Base-by-base conservation (phyloP, 2,888 invertebrate species). In the Coleophora flavipennella region DNA sequence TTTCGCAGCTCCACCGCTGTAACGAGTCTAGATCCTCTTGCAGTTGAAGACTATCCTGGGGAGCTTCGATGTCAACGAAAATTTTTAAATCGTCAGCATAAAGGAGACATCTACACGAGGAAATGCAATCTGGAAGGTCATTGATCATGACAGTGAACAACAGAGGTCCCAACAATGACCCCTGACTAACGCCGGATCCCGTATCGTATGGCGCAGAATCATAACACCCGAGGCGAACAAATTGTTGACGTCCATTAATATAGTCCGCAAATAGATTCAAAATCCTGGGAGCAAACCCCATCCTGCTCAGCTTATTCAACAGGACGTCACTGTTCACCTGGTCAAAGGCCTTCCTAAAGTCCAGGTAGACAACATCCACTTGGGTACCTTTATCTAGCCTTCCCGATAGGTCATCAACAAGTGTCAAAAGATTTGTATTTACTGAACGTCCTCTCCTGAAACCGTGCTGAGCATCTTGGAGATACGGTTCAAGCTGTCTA, bases 401-500 rank as follows among this genome's bases (percentile, higher is more conserved):
- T 9, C 20, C 1, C 1, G 40, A 38, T 1, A 40, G 25, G 12
- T 12, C 11, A 13, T 38, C 20, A 2, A 32, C 33, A 1, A 38
- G 8, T 9, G 38, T 36, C 3, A 43, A n/a, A 4, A 40, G 36
- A 13, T 43, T 43, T 1, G 36, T 37, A 26, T 36, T 38, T 8
- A 43, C 43, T 1, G 43, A 43, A 1, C 38, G n/a, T 3, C 35
- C 35, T 1, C 13, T 8, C 14, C 40, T 27, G 32, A 43, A 43
- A 8, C 40, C 40, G 28, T 43, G 43, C 12, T 43, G 43, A 3
- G 37, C n/a, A 13, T 40, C 32, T 10, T 12, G 12, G 6, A 43
- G 33, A 34, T 31, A 39, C 9, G 37, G 31, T 2, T 38, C 31
- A n/a, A 40, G n/a, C 28, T 39, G 37, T n/a, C 8, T 6, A 25